Evolutionary conservation across 2,888 invertebrate species (phyloP).

Genomic region (Tipula vernalis): DNA sequence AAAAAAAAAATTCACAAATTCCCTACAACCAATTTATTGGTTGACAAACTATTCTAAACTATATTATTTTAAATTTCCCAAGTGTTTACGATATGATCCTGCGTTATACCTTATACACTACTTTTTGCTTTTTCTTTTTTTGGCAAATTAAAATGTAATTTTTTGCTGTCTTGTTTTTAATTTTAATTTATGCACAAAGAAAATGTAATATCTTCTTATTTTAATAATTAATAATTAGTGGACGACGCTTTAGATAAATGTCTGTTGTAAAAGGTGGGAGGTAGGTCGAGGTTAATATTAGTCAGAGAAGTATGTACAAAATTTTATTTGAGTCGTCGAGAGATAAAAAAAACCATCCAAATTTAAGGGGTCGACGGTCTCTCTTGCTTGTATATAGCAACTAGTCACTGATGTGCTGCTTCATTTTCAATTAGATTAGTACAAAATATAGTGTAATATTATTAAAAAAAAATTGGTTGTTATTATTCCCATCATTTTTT

Average conservation of each 20-base stretch:
- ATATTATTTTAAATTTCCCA: background rate
- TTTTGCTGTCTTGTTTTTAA: background rate
- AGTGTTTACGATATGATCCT: background rate
- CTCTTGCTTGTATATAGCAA: too few relatives aligned
- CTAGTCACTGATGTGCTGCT: too few relatives aligned
- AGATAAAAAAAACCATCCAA: too few relatives aligned
- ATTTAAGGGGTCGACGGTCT: too few relatives aligned
- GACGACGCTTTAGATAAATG: background rate
- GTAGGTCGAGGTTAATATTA: background rate
- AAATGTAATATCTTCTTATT: background rate
- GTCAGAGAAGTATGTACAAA: background rate
- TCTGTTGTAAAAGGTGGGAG: background rate
- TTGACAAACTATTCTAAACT: background rate
- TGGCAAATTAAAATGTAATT: background rate
- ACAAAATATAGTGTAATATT: background rate
- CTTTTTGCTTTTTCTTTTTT: background rate
- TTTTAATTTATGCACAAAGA: background rate
- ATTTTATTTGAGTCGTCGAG: too few relatives aligned
- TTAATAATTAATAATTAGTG: background rate
- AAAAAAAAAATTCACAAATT: background rate
- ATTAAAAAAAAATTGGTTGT: background rate
- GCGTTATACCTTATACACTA: background rate
- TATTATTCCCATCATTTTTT: background rate
- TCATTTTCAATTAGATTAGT: background rate
- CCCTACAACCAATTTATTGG: constrained; percentile 12